Evolutionary conservation across 2,797 vertebrate genomes (phyloP).

Genomic region (Dermochelys coriacea): DNA sequence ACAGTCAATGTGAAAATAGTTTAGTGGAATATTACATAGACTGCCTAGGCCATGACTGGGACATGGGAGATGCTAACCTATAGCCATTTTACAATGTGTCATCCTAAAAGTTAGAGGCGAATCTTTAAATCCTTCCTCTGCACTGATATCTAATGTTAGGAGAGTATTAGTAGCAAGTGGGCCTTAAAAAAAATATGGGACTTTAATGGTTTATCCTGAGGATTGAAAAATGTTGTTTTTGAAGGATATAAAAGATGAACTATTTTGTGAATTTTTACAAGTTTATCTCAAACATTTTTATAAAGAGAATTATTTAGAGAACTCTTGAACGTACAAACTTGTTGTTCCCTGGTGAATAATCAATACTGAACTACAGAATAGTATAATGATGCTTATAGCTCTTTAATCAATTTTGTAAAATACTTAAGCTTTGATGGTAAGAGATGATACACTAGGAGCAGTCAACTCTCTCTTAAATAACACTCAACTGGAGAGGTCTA

Average conservation of each 20-base stretch:
- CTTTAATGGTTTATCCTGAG: not conserved
- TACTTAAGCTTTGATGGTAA: not conserved
- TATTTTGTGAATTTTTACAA: not conserved
- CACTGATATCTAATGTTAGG: not conserved
- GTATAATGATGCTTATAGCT: not conserved
- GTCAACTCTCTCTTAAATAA: not conserved
- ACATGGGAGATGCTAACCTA: not conserved
- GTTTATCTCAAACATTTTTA: constrained; percentile 39
- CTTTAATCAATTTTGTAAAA: not conserved
- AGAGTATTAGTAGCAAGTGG: not conserved
- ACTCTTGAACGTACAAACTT: constrained; percentile 3
- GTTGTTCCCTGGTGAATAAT: constrained; percentile 25
- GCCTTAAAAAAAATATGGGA: not conserved
- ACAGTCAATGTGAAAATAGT: not conserved
- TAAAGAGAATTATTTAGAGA: constrained; percentile 13
- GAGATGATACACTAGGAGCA: not conserved
- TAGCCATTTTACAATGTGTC: not conserved
- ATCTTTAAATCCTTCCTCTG: not conserved
- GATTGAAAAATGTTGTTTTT: constrained; percentile 35
- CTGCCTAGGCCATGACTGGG: not conserved
- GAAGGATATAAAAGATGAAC: constrained; percentile 50
- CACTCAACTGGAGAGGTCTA: not conserved
- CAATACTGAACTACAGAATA: not conserved
- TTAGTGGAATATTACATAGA: not conserved
- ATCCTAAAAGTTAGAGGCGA: not conserved